Evolutionary conservation across 2,797 vertebrate genomes (phyloP).

Genomic region (Chloroceryle amazona): DNA sequence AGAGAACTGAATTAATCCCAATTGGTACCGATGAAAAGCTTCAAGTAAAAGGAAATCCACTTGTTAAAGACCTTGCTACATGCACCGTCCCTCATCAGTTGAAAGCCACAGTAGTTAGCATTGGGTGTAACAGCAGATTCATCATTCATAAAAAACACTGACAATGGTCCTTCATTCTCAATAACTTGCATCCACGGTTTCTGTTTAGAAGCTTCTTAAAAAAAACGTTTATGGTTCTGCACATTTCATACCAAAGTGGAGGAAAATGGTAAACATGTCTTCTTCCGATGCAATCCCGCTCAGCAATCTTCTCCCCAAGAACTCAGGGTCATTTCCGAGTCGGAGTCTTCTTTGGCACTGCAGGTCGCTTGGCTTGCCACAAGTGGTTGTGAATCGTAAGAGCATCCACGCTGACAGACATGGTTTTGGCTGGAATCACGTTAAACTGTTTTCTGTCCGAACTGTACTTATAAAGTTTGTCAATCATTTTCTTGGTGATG

Average conservation of each 20-base stretch:
- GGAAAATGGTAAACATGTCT: slow-evolving; percentile 56
- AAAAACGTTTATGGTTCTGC: slow-evolving; percentile 65
- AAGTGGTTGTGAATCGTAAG: slow-evolving; percentile 96
- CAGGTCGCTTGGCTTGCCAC: slow-evolving; percentile 93
- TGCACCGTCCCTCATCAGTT: slow-evolving; percentile 75
- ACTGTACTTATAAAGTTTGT: slow-evolving; percentile 98
- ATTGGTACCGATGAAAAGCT: slow-evolving; percentile 85
- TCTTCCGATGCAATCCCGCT: slow-evolving; percentile 44
- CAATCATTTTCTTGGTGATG: slow-evolving; percentile 98
- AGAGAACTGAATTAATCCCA: slow-evolving; percentile 65
- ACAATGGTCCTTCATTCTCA: slow-evolving; percentile 17
- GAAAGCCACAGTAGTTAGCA: slow-evolving; percentile 54
- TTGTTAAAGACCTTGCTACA: slow-evolving; percentile 76
- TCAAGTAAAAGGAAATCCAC: slow-evolving; percentile 87
- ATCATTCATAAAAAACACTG: slow-evolving; percentile 50
- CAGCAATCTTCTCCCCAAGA: slow-evolving; percentile 32
- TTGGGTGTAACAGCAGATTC: slow-evolving; percentile 54
- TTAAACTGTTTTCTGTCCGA: slow-evolving; percentile 97
- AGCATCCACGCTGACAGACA: slow-evolving; percentile 96
- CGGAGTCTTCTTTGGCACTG: slow-evolving; percentile 91
- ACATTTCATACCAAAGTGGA: slow-evolving; percentile 60
- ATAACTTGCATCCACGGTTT: not conserved
- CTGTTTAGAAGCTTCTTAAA: slow-evolving; percentile 52
- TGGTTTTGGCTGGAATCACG: slow-evolving; percentile 95
- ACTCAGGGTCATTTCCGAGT: slow-evolving; percentile 85